Conservation (phyloP, 2,888 invertebrate genomes). For the Mongoloraphidia duomilia region DNA sequence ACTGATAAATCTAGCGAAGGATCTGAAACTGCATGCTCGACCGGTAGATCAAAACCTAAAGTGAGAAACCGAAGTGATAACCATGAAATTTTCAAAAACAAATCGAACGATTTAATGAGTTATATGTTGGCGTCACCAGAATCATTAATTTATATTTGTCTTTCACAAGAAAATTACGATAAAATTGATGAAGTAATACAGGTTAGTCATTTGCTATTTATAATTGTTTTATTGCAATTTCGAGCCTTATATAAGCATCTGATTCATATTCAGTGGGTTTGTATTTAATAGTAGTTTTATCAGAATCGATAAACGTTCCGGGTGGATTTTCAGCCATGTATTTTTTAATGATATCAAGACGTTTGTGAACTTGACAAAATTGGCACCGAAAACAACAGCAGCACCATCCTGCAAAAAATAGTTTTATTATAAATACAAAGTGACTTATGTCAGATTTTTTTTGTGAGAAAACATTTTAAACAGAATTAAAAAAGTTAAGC, state of each 20-base stretch:
- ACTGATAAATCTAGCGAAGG: slow-evolving; percentile 5
- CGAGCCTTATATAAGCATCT: slow-evolving; percentile 39
- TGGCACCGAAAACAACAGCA: slow-evolving; percentile 40
- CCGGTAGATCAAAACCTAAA: slow-evolving; percentile 9
- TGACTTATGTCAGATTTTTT: too few species aligned
- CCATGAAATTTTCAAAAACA: neutral
- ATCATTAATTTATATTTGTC: slow-evolving; percentile 58
- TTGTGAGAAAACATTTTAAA: too few species aligned
- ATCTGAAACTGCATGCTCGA: slow-evolving; percentile 6
- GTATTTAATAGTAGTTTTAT: slow-evolving; percentile 30
- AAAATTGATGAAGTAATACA: slow-evolving; percentile 67
- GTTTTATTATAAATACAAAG: slow-evolving; percentile 6
- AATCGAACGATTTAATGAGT: slow-evolving; percentile 34
- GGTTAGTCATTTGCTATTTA: slow-evolving; percentile 37
- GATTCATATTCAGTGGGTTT: slow-evolving; percentile 39
- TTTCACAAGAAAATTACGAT: slow-evolving; percentile 55
- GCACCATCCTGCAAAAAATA: slow-evolving; percentile 38
- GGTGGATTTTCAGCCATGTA: slow-evolving; percentile 41
- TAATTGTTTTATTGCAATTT: slow-evolving; percentile 38
- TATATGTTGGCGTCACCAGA: slow-evolving; percentile 64
- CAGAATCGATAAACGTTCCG: slow-evolving; percentile 31
- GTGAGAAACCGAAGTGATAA: neutral
- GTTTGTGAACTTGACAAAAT: slow-evolving; percentile 38
- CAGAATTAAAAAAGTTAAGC: too few species aligned
- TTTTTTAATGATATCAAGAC: slow-evolving; percentile 38